phyloP scores from a whole-genome alignment of 1,140 invertebrate species.

The Sminthurides bifidus region DNA sequence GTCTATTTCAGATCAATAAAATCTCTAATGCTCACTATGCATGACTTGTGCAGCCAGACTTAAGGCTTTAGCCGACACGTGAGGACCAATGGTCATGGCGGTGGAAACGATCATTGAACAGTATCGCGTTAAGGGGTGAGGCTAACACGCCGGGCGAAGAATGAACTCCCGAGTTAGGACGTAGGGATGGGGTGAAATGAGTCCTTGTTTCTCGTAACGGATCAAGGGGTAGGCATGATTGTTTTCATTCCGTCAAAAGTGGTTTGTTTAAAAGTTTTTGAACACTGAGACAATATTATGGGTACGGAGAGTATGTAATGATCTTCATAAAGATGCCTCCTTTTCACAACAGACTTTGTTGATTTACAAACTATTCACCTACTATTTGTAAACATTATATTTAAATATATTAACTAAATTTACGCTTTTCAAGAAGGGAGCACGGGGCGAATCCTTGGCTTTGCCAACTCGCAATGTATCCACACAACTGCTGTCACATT shows the following conservation, averaged over 20 bases:
- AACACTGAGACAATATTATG: constrained; percentile 11
- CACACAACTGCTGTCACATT: background rate
- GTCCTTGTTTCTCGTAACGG: background rate
- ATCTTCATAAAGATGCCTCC: constrained; percentile 12
- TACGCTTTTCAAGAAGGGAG: background rate
- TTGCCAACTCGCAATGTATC: background rate
- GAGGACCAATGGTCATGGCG: too few species aligned
- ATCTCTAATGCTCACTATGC: too few species aligned
- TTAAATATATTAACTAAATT: background rate
- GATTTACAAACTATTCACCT: constrained; percentile 14
- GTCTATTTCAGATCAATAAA: too few species aligned
- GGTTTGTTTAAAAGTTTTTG: background rate
- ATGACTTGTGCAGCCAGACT: too few species aligned
- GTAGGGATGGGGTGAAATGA: too few species aligned
- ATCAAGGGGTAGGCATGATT: too few species aligned
- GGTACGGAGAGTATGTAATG: constrained; percentile 7
- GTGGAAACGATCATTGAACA: too few species aligned
- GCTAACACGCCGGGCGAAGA: too few species aligned
- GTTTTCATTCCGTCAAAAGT: constrained; percentile 5
- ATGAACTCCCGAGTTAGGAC: too few species aligned
- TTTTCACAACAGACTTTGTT: constrained; percentile 13
- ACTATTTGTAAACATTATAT: constrained; percentile 12
- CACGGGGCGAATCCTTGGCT: background rate
- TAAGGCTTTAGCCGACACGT: too few species aligned
- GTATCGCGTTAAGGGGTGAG: too few species aligned